Conservation (phyloP, 2,797 vertebrate genomes). For the Notoglanidium macrostoma region DNA sequence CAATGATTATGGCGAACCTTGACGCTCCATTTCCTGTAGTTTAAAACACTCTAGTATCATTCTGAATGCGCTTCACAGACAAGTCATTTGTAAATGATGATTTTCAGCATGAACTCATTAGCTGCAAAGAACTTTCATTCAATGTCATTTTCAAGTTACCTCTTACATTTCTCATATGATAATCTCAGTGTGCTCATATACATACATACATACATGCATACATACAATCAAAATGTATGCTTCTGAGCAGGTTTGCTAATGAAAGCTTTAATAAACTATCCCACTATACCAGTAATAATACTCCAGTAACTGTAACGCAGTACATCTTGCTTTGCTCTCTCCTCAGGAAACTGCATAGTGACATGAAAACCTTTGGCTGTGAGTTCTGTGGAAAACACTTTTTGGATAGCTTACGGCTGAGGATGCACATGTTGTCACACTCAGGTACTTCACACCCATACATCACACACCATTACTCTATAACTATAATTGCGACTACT, state of each 20-base stretch:
- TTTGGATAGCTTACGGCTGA: constrained; percentile 95
- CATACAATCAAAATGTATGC: background rate
- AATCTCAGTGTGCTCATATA: background rate
- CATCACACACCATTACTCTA: constrained; percentile 38
- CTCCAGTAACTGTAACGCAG: constrained; percentile 2
- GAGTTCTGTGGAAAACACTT: constrained; percentile 94
- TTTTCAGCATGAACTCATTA: constrained; percentile 6
- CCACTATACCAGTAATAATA: background rate
- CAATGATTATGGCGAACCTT: constrained; percentile 20
- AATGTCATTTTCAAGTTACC: background rate
- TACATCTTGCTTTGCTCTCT: constrained; percentile 55
- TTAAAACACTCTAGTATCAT: constrained; percentile 15
- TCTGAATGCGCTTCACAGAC: constrained; percentile 5
- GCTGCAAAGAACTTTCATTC: background rate
- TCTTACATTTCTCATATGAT: background rate
- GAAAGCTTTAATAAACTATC: background rate
- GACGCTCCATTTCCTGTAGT: constrained; percentile 35
- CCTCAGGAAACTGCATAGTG: constrained; percentile 91
- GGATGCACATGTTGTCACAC: constrained; percentile 99
- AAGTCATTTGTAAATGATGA: constrained; percentile 30
- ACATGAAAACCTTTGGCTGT: constrained; percentile 95
- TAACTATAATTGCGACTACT: too few relatives aligned
- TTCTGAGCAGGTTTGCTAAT: background rate
- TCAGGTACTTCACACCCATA: constrained; percentile 81
- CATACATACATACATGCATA: background rate